Evolutionary conservation across 2,888 invertebrate species (phyloP).

Genomic region (Athalia cordata): DNA sequence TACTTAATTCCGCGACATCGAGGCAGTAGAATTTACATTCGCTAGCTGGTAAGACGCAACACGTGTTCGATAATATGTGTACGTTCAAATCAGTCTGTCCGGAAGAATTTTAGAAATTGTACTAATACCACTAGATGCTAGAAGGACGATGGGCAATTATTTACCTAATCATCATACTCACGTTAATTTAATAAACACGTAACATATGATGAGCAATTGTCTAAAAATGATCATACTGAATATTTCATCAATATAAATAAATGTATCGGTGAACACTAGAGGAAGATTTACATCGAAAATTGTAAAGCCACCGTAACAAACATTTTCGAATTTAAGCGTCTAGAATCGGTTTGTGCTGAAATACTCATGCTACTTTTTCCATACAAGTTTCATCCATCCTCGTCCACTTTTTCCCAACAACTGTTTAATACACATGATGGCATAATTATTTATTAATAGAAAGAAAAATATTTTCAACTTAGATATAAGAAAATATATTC

Average conservation of each 20-base stretch:
- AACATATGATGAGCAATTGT: conserved; percentile 1
- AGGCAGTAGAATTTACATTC: conserved; percentile 30
- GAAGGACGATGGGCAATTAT: neutral
- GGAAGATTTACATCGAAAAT: neutral
- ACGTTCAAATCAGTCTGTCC: neutral
- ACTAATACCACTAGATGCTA: neutral
- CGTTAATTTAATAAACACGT: conserved; percentile 1
- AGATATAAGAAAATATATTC: conserved; percentile 3
- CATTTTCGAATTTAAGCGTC: neutral
- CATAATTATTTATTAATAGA: conserved; percentile 7
- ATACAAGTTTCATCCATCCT: too few species aligned
- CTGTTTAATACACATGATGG: too few species aligned
- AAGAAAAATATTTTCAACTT: neutral
- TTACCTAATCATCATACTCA: neutral
- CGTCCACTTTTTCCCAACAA: too few species aligned
- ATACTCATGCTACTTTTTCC: too few species aligned
- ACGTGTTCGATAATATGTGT: neutral
- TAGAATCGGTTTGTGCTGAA: neutral
- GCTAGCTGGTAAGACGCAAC: conserved; percentile 32
- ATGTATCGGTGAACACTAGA: conserved; percentile 11
- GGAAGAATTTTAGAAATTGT: neutral
- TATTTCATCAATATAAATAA: conserved; percentile 3
- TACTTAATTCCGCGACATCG: neutral
- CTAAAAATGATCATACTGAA: neutral
- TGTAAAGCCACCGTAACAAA: neutral